phyloP scores from a whole-genome alignment of 2,888 invertebrate genomes.

The Leuctra nigra region DNA sequence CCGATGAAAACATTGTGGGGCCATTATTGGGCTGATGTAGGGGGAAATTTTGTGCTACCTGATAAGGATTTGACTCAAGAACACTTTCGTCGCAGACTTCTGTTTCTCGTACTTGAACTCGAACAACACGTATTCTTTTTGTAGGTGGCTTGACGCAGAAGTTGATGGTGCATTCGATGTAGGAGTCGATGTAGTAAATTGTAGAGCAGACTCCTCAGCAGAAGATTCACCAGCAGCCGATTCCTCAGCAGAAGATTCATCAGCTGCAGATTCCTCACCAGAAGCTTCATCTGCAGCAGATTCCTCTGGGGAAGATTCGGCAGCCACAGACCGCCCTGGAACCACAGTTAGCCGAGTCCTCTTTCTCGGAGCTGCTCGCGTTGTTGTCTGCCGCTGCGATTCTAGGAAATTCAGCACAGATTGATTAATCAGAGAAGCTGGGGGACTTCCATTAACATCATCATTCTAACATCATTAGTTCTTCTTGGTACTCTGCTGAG shows the following conservation, averaged over 20 bases:
- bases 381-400: neutral
- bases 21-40: no score
- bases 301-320: neutral
- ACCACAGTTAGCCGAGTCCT: neutral
- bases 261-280: neutral
- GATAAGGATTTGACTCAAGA: neutral
- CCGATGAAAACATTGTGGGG: no score
- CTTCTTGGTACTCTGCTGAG: neutral
- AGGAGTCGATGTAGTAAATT: no score
- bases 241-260: no score
- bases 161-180: neutral
- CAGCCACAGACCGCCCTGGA: neutral
- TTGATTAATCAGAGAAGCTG: neutral
- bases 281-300: neutral
- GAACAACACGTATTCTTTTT: neutral
- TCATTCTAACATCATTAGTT: neutral
- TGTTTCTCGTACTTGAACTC: neutral
- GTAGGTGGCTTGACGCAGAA: neutral
- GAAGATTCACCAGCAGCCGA: no score
- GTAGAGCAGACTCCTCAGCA: no score
- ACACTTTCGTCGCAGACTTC: neutral
- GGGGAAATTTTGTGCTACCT: no score
- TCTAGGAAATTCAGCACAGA: neutral
- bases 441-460: no score
- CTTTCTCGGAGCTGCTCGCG: neutral